Evolutionary conservation across 2,888 invertebrate species (phyloP), one percentile per base, ranked within the genome.

Genomic region (Drosophila buzzatii): DNA sequence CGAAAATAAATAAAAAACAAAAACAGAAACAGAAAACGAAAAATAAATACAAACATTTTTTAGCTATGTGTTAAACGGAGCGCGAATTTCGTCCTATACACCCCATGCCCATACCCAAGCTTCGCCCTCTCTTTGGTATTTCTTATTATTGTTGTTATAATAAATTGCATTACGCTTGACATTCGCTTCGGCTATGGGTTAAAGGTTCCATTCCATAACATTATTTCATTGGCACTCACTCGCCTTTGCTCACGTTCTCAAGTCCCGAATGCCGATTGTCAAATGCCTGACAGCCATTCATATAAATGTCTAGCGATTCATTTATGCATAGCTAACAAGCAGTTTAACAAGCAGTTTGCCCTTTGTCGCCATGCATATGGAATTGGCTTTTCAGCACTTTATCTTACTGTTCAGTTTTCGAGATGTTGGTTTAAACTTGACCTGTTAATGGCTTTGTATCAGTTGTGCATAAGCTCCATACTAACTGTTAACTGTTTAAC

Each of bases 101-200:
- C 39, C 18, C 33, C 42, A 18, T 5, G 3, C n/a, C 55, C 27
- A 18, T 5, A 7, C n/a, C 55, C 27, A n/a, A 16, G 3, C n/a
- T n/a, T 8, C 41, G 7, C 8, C n/a, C n/a, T 41, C 8, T 1
- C 3, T 41, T 18, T 14, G 2, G 66, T 56, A 70, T 58, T 64
- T 81, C 4, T 73, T 69, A 76, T 81, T 81, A 66, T 80, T 81
- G 68, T 81, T 79, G 68, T 52, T 60, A 66, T 73, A 79, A 79
- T 79, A 76, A 73, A 75, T 79, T 79, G 78, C 81, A 79, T 76
- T 80, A 76, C 64, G 58, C 57, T 58, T 66, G 59, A 49, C 61
- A 55, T 70, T 75, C 58, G 27, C 51, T 56, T 1, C 56, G n/a
- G 53, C 18, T 55, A 33, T 57, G 44, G 16, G 31, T 7, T 20